Base-by-base conservation (phyloP, 2,888 invertebrate species). In the Meloe dianella region DNA sequence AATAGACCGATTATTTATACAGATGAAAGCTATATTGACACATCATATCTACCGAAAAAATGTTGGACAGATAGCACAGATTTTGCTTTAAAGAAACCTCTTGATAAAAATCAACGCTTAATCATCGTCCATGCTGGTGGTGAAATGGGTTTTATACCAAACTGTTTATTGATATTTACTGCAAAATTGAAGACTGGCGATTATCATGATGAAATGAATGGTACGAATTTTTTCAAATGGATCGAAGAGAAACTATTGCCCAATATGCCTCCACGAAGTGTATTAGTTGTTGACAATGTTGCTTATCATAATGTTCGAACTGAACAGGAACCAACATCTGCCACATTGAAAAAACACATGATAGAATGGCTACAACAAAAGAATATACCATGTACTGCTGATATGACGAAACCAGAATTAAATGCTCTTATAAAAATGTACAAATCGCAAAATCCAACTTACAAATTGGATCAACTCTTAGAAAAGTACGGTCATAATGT, bases 1-100 rank as follows among this genome's bases (percentile, higher is more conserved):
- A 24, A n/a, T 12, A 22, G 64, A 27, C 35, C 17, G 22, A 64
- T 64, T 35, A 35, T 64, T 10, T 64, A 60, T 54, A 20, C n/a
- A 6, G 56, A 60, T 30, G 35, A 64, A 59, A 47, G 14, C 1
- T 59, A 41, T 57, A 58, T 63, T n/a, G 47, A 63, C 24, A 17
- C 24, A 22, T 27, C 54, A 60, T 3, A 60, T 24, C 8, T 60
- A 56, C 22, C 5, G 1, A 51, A 56, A 60, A 56, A n/a, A n/a
- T n/a, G n/a, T 60, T 29, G 22, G 27, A 2, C 27, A 2, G 6
- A 60, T 9, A 64, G 7, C 4, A 64, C n/a, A n/a, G n/a, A 64
- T 20, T 1, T 1, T 8, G 1, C n/a, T 2, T 24, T 59, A 12
- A 63, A 63, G 17, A 54, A 27, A 1, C 57, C 35, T 24, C 2